Percentiles rank a stretch among this genome's conserved stretches.
Evolutionary conservation across 2,113 vertebrate species (phyloP).

Genomic region (Balaeniceps rex): DNA sequence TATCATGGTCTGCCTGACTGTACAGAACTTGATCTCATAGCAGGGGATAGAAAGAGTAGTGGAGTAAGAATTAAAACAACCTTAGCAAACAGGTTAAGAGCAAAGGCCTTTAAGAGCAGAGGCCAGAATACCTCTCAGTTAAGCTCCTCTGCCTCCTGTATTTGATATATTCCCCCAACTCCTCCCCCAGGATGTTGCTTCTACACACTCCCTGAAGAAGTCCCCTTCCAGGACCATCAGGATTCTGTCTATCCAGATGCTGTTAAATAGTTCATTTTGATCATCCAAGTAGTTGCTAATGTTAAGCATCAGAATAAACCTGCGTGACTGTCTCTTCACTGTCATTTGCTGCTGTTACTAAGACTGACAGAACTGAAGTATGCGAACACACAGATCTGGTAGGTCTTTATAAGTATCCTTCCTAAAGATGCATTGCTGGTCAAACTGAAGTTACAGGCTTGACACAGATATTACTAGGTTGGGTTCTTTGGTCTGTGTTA

Average conservation of each 20-base stretch:
- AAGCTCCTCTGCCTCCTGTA: neutral
- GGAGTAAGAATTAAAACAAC: neutral
- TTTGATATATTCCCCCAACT: neutral
- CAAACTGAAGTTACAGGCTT: neutral
- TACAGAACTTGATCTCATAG: neutral
- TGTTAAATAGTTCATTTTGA: neutral
- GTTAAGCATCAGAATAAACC: neutral
- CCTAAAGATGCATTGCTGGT: neutral
- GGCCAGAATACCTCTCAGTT: neutral
- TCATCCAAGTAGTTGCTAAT: neutral
- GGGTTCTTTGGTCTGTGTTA: neutral
- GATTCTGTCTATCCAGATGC: neutral
- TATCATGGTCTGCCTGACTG: neutral
- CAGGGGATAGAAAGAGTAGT: neutral
- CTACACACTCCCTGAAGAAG: neutral
- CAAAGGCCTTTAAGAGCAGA: neutral
- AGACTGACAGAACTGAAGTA: neutral
- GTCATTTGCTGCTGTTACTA: neutral
- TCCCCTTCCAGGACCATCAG: neutral
- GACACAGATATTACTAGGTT: neutral
- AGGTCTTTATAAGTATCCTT: neutral
- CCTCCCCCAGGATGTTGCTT: rapidly evolving
- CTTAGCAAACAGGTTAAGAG: neutral
- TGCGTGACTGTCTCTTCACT: neutral
- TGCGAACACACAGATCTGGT: neutral